phyloP scores from a whole-genome alignment of 2,888 invertebrate genomes.

The Junonia oenone region DNA sequence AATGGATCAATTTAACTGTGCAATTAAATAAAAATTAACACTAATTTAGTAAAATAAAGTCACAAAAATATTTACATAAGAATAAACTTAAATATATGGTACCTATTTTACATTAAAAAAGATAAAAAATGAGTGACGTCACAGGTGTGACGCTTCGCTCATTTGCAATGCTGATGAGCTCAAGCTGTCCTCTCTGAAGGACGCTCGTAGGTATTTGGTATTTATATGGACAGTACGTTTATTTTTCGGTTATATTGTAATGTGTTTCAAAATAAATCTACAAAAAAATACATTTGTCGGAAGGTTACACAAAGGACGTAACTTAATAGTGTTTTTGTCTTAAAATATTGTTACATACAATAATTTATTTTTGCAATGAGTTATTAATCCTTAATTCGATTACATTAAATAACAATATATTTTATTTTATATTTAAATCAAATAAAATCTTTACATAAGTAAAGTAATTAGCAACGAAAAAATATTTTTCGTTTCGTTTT shows the following conservation, averaged over 20 bases:
- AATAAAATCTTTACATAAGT: no score
- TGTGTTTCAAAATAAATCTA: not conserved
- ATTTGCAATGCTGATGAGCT: conserved; percentile 22
- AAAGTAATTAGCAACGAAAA: no score
- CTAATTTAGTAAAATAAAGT: not conserved
- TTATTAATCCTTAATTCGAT: no score
- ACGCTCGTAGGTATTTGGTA: conserved; percentile 4
- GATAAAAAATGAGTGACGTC: conserved; percentile 15
- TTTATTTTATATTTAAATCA: no score
- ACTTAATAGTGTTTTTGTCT: no score
- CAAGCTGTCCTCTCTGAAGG: conserved; percentile 9
- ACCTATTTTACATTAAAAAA: conserved; percentile 3
- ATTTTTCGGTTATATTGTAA: not conserved
- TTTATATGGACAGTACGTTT: not conserved
- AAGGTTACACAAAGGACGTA: no score
- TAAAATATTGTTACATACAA: no score
- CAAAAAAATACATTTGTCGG: no score
- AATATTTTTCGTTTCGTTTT: no score
- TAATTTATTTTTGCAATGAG: no score
- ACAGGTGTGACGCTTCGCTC: conserved; percentile 9
- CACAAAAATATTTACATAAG: not conserved
- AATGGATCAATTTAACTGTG: not conserved
- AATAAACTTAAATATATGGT: not conserved
- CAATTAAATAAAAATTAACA: not conserved
- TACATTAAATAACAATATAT: no score